A percentile compares a stretch with the other conserved stretches of the same genome.
phyloP scores from a whole-genome alignment of 2,797 vertebrate genomes.

The Oryzias sinensis region DNA sequence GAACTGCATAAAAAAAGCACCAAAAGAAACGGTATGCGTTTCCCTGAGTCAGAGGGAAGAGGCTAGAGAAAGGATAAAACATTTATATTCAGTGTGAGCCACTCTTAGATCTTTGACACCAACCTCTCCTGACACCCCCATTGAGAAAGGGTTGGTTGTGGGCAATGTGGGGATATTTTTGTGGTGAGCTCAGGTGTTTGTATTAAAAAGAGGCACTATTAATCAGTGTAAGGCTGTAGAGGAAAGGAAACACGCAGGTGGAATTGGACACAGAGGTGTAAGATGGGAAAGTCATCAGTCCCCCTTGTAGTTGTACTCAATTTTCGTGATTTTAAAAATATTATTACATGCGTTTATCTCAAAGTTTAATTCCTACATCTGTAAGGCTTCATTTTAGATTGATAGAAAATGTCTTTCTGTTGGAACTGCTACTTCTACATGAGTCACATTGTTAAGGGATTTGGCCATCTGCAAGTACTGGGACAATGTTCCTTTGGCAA shows the following conservation, averaged over 20 bases:
- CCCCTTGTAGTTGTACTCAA: too few species aligned
- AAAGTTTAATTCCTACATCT: too few species aligned
- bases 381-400: conserved; percentile 22
- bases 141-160: conserved; percentile 29
- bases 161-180: conserved; percentile 2
- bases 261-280: too few species aligned
- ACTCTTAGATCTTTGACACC: conserved; percentile 47
- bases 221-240: too few species aligned
- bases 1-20: conserved; percentile 49
- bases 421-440: conserved; percentile 10
- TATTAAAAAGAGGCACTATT: too few species aligned
- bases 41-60: conserved; percentile 58
- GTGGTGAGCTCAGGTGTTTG: not conserved
- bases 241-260: too few species aligned
- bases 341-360: too few species aligned
- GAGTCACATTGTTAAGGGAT: conserved; percentile 27
- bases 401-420: conserved; percentile 14
- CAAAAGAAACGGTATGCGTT: conserved; percentile 34
- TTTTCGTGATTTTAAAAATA: too few species aligned
- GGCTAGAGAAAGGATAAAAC: conserved; percentile 64
- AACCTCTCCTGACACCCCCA: conserved; percentile 27
- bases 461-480: conserved; percentile 2
- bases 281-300: too few species aligned
- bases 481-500: not conserved
- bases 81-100: conserved; percentile 60